phyloP scores from a whole-genome alignment of 2,113 vertebrate genomes.

The Salvator merianae region DNA sequence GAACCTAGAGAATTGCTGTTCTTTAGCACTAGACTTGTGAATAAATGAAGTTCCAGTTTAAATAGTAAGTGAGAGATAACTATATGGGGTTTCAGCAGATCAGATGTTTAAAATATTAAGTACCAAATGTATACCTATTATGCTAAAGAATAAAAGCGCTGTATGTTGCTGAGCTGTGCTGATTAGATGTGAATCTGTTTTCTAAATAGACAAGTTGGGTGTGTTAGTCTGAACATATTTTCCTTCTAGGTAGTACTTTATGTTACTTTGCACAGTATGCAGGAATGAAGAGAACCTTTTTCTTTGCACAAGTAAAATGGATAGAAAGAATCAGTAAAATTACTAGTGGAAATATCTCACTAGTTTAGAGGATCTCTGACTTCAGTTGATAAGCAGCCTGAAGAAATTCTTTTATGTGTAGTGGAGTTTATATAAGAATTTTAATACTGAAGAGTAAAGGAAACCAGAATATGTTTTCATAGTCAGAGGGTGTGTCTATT shows the following conservation, averaged over 20 bases:
- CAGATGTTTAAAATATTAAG: too few relatives aligned
- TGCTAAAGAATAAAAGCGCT: too few relatives aligned
- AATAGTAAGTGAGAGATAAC: too few relatives aligned
- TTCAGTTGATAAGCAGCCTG: not conserved
- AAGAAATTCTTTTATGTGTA: not conserved
- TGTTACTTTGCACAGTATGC: not conserved
- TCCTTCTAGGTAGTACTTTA: too few relatives aligned
- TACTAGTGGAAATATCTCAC: not conserved
- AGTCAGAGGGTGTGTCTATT: not conserved
- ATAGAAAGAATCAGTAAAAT: not conserved
- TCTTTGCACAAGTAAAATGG: not conserved
- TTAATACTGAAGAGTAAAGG: not conserved
- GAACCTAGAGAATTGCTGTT: too few relatives aligned
- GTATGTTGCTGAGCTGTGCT: not conserved
- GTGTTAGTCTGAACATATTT: too few relatives aligned
- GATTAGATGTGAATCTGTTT: not conserved
- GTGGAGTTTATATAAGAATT: not conserved
- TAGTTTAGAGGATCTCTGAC: conserved; percentile 10
- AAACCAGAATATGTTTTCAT: not conserved
- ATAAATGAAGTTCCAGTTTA: too few relatives aligned
- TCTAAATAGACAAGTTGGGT: not conserved
- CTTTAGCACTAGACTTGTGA: too few relatives aligned
- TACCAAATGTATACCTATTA: too few relatives aligned
- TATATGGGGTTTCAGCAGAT: too few relatives aligned
- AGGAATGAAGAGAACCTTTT: not conserved